A percentile compares a stretch with the other conserved stretches of the same genome.
Evolutionary conservation across 2,113 vertebrate species (phyloP).

Genomic region (Microcebus murinus): DNA sequence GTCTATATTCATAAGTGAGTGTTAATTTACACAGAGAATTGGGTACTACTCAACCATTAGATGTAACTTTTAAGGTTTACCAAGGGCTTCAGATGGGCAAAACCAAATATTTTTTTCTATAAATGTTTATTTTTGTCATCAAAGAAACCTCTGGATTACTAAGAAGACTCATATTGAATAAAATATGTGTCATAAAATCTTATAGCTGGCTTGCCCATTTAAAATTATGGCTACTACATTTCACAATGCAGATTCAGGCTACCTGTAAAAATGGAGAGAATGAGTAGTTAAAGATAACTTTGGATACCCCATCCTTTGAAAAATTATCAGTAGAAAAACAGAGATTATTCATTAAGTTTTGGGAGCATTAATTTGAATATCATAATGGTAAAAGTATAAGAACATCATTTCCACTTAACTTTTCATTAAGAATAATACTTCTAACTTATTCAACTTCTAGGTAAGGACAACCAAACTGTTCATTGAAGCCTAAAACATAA

Average conservation of each 20-base stretch:
- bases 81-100: neutral
- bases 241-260: neutral
- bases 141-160: neutral
- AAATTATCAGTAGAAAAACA: slow-evolving; percentile 41
- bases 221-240: neutral
- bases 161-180: slow-evolving; percentile 36
- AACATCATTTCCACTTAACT: slow-evolving; percentile 12
- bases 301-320: neutral
- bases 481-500: neutral
- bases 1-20: neutral
- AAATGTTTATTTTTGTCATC: slow-evolving; percentile 15
- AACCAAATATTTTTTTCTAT: neutral
- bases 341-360: slow-evolving; percentile 5
- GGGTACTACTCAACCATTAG: neutral
- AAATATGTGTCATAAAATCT: neutral
- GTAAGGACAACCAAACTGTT: neutral
- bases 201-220: neutral
- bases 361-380: neutral
- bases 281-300: neutral
- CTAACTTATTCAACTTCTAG: slow-evolving; percentile 21
- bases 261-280: slow-evolving; percentile 44
- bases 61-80: neutral
- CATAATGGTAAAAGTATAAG: neutral
- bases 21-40: slow-evolving; percentile 15
- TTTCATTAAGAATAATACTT: slow-evolving; percentile 23